Base-by-base conservation (phyloP, 2,797 vertebrate species). In the Lacerta bilineata region DNA sequence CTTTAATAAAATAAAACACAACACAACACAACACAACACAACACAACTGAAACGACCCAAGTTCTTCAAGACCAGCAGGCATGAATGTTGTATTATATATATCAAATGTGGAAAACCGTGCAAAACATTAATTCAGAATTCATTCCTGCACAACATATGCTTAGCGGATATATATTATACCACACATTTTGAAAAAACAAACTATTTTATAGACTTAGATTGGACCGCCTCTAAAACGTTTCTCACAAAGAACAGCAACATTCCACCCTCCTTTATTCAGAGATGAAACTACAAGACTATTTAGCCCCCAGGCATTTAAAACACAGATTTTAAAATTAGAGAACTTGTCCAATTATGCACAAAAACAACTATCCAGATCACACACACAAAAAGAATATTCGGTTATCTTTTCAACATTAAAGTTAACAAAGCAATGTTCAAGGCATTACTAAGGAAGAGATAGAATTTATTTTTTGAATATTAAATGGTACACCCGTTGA, bases 261-360 rank as follows among this genome's bases (percentile, higher is more conserved):
- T 0, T 0, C 0, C 83, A 39, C 3, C 27, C 2, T 81, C 50
- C 81, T 29, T 46, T 27, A n/a, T 41, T 20, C 41, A 5, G 1
- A 68, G 46, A 33, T 86, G 80, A 85, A 2, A 2, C 10, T 4
- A 77, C 0, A 66, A 36, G 8, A 0, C 17, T 46, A 80, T n/a
- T n/a, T 4, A 84, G 17, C 50, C 20, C 8, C 84, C 33, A 11
- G 66, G 10, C 10, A 55, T 69, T 25, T 18, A 68, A 71, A 29
- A 50, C 3, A 68, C n/a, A 83, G 20, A 87, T 84, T 76, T 91
- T 83, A 80, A 0, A 27, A 72, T 10, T 86, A 66, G 23, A 88
- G 84, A 3, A 55, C 0, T 39, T 1, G 72, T 9, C 68, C 46
- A 43, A 50, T 6, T 59, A 75, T 43, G 81, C 61, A 27, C 6